Base-by-base conservation (phyloP, 1,140 invertebrate species). In the Papilio polytes region DNA sequence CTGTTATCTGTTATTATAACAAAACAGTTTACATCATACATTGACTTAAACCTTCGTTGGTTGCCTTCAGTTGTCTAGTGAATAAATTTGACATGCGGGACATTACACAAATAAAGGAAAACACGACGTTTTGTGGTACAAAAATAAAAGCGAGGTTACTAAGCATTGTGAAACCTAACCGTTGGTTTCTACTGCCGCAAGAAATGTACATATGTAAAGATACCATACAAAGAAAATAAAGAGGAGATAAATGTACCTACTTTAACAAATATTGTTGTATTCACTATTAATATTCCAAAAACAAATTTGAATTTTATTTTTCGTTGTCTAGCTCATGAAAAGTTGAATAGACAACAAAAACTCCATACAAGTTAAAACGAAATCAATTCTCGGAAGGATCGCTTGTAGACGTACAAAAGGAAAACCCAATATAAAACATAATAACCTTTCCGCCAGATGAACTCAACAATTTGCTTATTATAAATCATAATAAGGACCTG, bases 301-400 rank as follows among this genome's bases (percentile, higher is more conserved):
- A 7, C 7, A 41, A 8, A 41, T 8, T 41, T 41, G 36, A 63
- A 63, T 63, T 63, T 63, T 22, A 63, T 63, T 26, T 0, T 3
- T 26, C 59, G 20, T 63, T 63, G 22, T 63, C 9, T 63, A 63
- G 22, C 59, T 63, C 9, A 4, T 18, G 22, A 63, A 26, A 59
- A 59, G n/a, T 9, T 48, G 46, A 48, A 48, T 48, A 77, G 48
- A 77, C 26, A 76, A 31, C 20, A n/a, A 18, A 77, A 56, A 22
- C 20, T 31, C 0, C 46, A 77, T 56, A 41, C 44, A 56, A 56
- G 20, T 56, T 12, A 77, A 53, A 77, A 53, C 26, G 48, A 48
- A 56, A 18, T 56, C 26, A 26, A 56, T 77, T 77, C 74, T 77
- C 74, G 51, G 74, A 77, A 77, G 74, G 74, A 9, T 26, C 22